These are phyloP conservation scores for Callionymus lyra DNA, from an alignment of 2,113 vertebrate species.

Conservation along the genomic window DNA sequence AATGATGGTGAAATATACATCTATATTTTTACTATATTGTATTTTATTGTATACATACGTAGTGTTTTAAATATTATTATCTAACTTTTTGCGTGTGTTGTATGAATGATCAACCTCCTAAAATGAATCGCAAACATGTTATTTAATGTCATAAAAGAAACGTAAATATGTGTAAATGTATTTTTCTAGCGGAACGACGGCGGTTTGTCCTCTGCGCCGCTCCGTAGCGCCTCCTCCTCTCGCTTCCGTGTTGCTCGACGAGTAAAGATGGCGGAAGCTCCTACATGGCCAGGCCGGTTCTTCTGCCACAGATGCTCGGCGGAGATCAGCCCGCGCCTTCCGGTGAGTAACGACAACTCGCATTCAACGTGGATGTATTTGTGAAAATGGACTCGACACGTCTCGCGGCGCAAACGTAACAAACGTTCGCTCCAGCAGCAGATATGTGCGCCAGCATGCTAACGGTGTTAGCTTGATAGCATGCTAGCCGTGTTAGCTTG, in stretches of 20 bases:
- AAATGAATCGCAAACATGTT: background rate
- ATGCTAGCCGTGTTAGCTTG: constrained; percentile 13
- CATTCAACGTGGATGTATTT: background rate
- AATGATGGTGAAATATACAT: too few relatives aligned
- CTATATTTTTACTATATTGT: too few relatives aligned
- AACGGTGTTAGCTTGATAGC: constrained; percentile 22
- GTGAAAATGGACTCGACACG: background rate
- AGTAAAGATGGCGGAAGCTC: constrained; percentile 84
- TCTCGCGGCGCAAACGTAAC: background rate
- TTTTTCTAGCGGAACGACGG: too few relatives aligned
- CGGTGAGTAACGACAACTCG: constrained; percentile 46
- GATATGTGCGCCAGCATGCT: constrained; percentile 28
- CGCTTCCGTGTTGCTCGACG: constrained; percentile 2
- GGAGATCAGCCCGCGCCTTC: constrained; percentile 71
- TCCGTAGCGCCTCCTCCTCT: constrained; percentile 47
- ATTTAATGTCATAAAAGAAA: too few relatives aligned
- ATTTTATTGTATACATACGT: too few relatives aligned
- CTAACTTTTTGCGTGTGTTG: too few relatives aligned
- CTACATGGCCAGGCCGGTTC: constrained; percentile 78
- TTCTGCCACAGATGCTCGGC: constrained; percentile 85
- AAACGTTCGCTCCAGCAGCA: background rate
- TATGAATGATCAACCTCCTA: too few relatives aligned
- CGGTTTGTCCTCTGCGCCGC: constrained; percentile 32
- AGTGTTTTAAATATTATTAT: too few relatives aligned
- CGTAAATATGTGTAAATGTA: too few relatives aligned